Percentiles rank a stretch among this genome's conserved stretches.
Evolutionary conservation across 2,113 vertebrate genomes (phyloP).

Genomic region (Coptodon rendalli): DNA sequence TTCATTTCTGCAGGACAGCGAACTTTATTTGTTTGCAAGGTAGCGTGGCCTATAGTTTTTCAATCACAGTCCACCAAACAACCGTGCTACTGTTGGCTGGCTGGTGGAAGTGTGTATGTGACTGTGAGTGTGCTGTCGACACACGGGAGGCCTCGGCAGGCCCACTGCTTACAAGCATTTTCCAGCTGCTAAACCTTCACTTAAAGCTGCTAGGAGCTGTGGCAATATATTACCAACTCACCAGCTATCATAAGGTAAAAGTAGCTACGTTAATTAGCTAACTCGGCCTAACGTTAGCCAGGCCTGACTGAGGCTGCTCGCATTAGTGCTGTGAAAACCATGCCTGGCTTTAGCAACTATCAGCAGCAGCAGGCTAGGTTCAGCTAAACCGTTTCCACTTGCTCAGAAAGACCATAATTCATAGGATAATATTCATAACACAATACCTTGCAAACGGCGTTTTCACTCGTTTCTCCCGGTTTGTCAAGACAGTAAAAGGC

Average conservation of each 20-base stretch:
- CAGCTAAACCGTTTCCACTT: not conserved
- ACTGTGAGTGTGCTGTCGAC: not conserved
- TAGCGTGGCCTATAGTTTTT: slow-evolving; percentile 34
- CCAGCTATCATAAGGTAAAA: not conserved
- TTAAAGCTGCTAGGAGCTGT: not conserved
- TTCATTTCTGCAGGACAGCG: not conserved
- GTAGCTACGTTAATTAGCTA: not conserved
- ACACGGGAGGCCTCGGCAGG: not conserved
- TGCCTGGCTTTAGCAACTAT: not conserved
- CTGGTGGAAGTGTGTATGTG: not conserved
- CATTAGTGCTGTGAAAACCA: not conserved
- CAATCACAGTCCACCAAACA: slow-evolving; percentile 30
- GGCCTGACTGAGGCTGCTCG: slow-evolving; percentile 16
- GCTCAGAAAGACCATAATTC: not conserved
- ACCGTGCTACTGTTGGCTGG: not conserved
- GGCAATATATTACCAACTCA: not conserved
- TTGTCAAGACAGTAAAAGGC: not conserved
- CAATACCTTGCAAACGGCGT: slow-evolving; percentile 49
- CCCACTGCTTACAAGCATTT: not conserved
- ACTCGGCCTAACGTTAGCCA: slow-evolving; percentile 16
- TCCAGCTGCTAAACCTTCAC: not conserved
- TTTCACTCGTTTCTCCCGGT: not conserved
- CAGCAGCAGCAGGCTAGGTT: not conserved
- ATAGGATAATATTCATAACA: not conserved
- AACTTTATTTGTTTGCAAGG: not conserved